These are phyloP conservation scores for Apamea crenata DNA, from an alignment of 2,888 invertebrate genomes.

Conservation along the genomic window DNA sequence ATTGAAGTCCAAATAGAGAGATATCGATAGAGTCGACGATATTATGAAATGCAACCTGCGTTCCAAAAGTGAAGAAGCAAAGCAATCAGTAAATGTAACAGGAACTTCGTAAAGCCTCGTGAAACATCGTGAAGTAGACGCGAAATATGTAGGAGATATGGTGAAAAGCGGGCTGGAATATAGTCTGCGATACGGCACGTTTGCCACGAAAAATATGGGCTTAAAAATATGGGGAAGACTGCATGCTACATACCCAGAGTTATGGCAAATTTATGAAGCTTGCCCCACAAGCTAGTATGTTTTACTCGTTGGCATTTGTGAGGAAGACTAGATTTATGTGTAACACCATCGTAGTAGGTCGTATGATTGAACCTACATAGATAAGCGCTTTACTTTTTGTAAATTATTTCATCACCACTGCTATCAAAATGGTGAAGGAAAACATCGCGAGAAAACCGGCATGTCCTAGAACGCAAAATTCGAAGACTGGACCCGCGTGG, in stretches of 20 bases:
- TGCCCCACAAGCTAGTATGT: constrained; percentile 23
- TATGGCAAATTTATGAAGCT: constrained; percentile 56
- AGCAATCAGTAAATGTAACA: constrained; percentile 38
- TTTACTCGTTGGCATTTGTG: constrained; percentile 27
- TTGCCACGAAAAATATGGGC: constrained; percentile 72
- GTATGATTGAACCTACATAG: background rate
- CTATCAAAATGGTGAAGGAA: background rate
- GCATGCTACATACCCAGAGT: constrained; percentile 42
- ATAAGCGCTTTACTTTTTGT: background rate
- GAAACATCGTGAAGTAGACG: constrained; percentile 24
- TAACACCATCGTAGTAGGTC: background rate
- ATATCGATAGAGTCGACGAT: constrained; percentile 4
- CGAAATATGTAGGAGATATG: constrained; percentile 44
- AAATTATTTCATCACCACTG: background rate
- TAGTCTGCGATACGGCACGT: constrained; percentile 76
- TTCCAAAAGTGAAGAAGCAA: constrained; percentile 14
- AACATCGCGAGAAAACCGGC: too few relatives aligned
- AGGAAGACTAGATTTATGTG: constrained; percentile 17
- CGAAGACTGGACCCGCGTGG: background rate
- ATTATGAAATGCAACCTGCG: constrained; percentile 27
- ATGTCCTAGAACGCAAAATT: too few relatives aligned
- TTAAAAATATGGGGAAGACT: constrained; percentile 64
- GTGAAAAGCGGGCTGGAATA: constrained; percentile 53
- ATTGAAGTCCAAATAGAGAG: constrained; percentile 23
- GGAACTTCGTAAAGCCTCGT: constrained; percentile 4